Evolutionary conservation across 2,888 invertebrate species (phyloP), one percentile per base, ranked within the genome.

Genomic region (Drosophila tanythrix): DNA sequence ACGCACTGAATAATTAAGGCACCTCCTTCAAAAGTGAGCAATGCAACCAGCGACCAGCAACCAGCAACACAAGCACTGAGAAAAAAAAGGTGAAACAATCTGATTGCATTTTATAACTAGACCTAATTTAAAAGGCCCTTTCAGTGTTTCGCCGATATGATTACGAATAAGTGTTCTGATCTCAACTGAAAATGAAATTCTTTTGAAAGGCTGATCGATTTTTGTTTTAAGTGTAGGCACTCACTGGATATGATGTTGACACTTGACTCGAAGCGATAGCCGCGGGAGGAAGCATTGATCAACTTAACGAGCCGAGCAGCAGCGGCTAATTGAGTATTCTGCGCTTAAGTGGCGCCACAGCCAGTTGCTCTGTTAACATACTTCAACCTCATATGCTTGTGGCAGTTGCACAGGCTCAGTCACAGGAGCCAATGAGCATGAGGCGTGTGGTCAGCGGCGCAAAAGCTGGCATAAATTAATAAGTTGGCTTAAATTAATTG

Each of bases 1-100:
- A 78, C 68, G 77, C 79, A 74, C 63, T 83, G 70, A 79, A 82
- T 89, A 88, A 88, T 88, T 89, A 88, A 88, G 81, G 76, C 65
- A 48, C 38, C 46, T 38, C 57, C 70, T 72, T 70, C 64, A 72
- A 65, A 86, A 83, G 79, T 86, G 77, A 77, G 77, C 81, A 81
- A 70, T 63, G 74, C 73, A 76, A 52, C 38, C 70, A 58, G 50
- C 67, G 35, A 21, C 21, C 21, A 21, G 74, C 73, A 76, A 52
- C 38, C 70, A 58, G 50, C 67, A 31, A 65, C 60, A 36, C 53
- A 59, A 7, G 6, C 25, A 79, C 79, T 64, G 66, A 31, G 2
- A 53, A 33, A 73, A 77, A 68, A 56, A 11, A 13, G 0, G 15
- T 7, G 15, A 15, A 46, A 25, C 46, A 15, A 8, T 15, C 46